phyloP scores from a whole-genome alignment of 1,140 invertebrate species.

The Drosophila paulistorum region DNA sequence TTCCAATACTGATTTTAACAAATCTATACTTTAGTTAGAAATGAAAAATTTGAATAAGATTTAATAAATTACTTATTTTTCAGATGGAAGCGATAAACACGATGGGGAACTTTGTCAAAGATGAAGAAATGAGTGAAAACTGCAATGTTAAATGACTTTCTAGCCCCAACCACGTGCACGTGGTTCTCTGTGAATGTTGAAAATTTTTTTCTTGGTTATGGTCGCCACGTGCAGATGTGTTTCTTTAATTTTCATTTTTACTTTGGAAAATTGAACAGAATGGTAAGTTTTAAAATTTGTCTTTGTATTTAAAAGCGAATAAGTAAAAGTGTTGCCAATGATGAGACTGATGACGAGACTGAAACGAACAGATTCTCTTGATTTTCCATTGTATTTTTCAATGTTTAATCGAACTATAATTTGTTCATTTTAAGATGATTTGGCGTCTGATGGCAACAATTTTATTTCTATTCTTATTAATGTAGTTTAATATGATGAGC shows the following conservation, averaged over 20 bases:
- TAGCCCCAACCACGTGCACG: not conserved
- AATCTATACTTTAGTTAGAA: not conserved
- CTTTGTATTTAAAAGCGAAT: not conserved
- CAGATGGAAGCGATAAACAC: constrained; percentile 7
- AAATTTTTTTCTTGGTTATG: too few species aligned
- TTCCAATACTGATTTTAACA: constrained; percentile 43
- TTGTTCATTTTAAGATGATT: constrained; percentile 74
- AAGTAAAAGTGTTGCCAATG: constrained; percentile 52
- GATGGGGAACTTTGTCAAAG: not conserved
- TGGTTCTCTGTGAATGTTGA: not conserved
- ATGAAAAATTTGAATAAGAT: not conserved
- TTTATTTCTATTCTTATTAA: not conserved
- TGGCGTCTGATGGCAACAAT: constrained; percentile 66
- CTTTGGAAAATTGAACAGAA: constrained; percentile 23
- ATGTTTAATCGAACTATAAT: constrained; percentile 53
- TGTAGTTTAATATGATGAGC: not conserved
- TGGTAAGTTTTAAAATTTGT: constrained; percentile 39
- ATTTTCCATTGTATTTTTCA: constrained; percentile 63
- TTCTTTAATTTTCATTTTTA: constrained; percentile 33
- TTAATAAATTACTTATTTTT: constrained; percentile 1
- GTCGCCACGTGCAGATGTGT: too few species aligned
- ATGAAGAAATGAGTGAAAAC: not conserved
- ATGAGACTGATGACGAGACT: constrained; percentile 78
- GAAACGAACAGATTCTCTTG: constrained; percentile 58
- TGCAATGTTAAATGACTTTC: not conserved